Conservation (phyloP, 23 tunicate genomes). For the Clavelina lepadiformis region DNA sequence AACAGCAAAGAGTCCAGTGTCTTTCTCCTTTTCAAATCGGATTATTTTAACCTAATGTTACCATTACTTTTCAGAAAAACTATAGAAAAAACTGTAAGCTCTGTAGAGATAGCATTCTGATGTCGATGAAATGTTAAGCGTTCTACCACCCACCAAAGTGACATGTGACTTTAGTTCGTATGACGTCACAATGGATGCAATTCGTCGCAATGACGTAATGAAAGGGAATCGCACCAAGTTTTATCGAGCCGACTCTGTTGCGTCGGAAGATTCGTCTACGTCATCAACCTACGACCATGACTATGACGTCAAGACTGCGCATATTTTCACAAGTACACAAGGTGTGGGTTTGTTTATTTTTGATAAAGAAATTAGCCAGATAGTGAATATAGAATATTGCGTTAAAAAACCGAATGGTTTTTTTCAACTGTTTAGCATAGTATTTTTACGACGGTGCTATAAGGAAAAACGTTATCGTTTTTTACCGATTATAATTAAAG, state of each 20-base stretch:
- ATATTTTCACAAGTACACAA: slow-evolving; percentile 89
- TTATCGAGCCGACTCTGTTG: slow-evolving; percentile 20
- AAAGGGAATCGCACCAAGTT: not conserved
- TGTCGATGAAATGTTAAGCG: slow-evolving; percentile 39
- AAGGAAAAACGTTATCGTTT: no score
- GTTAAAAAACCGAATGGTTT: no score
- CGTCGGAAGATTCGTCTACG: slow-evolving; percentile 58
- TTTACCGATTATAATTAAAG: no score
- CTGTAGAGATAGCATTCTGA: not conserved
- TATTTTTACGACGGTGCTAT: no score
- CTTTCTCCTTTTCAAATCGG: not conserved
- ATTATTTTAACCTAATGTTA: no score
- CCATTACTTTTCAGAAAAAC: slow-evolving; percentile 9
- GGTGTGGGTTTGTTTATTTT: slow-evolving; percentile 18
- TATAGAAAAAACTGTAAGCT: not conserved
- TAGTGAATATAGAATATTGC: not conserved
- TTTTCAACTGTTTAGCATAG: not conserved
- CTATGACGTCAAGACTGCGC: slow-evolving; percentile 72
- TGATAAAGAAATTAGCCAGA: not conserved
- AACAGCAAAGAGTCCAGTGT: no score
- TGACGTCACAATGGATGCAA: slow-evolving; percentile 50
- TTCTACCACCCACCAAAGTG: slow-evolving; percentile 31
- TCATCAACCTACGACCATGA: slow-evolving; percentile 80
- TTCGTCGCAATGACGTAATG: slow-evolving; percentile 40
- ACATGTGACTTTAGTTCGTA: slow-evolving; percentile 17